A percentile compares a stretch with the other conserved stretches of the same genome.
These are phyloP conservation scores for Columbina picui DNA, from an alignment of 2,113 vertebrate genomes.

Conservation along the genomic window DNA sequence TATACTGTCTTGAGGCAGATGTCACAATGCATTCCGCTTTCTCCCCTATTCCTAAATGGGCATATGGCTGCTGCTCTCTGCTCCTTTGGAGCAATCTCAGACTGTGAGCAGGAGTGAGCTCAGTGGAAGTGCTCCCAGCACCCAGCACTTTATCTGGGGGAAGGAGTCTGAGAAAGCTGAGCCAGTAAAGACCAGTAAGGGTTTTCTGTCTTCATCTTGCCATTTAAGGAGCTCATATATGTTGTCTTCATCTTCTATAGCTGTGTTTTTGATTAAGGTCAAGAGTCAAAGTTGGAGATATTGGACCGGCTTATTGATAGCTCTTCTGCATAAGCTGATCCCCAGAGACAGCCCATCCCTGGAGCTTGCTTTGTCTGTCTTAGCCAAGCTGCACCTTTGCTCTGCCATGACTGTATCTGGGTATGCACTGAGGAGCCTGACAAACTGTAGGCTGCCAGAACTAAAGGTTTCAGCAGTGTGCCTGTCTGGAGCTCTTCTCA, in stretches of 20 bases:
- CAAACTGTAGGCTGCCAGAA: not conserved
- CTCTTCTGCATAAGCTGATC: not conserved
- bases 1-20: constrained; percentile 14
- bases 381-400: not conserved
- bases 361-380: not conserved
- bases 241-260: not conserved
- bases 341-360: not conserved
- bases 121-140: not conserved
- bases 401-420: not conserved
- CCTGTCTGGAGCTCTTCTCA: not conserved
- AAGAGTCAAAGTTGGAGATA: not conserved
- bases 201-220: not conserved
- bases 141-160: not conserved
- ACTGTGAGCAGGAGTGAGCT: not conserved
- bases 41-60: not conserved
- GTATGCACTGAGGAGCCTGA: not conserved
- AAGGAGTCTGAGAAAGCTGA: not conserved
- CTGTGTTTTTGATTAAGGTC: not conserved
- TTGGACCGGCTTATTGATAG: not conserved
- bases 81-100: not conserved
- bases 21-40: not conserved
- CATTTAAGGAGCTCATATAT: not conserved
- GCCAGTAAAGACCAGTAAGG: not conserved
- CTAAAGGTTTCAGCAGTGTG: not conserved
- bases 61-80: not conserved